A percentile compares a stretch with the other conserved stretches of the same genome.
phyloP scores from a whole-genome alignment of 53 echinoderm and acorn worm species.

The Echinometra lucunter region DNA sequence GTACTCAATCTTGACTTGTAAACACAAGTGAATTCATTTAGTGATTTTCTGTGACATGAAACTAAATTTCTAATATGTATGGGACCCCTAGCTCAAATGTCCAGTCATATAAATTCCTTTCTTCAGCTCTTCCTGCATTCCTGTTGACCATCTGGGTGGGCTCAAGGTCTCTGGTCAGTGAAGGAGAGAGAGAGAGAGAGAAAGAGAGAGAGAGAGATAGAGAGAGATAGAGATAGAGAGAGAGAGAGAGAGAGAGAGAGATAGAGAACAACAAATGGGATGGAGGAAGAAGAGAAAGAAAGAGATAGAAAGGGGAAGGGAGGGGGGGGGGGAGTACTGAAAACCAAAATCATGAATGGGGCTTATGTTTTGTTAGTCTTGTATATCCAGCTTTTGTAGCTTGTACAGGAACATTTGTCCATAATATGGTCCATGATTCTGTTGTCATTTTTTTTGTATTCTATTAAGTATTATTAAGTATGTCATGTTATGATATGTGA shows the following conservation, averaged over 20 bases:
- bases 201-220: slow-evolving; percentile 9
- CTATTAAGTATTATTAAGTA: too few species aligned
- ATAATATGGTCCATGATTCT: too few species aligned
- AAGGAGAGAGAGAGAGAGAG: neutral
- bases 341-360: slow-evolving; percentile 34
- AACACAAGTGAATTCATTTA: neutral
- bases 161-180: slow-evolving; percentile 61
- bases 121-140: slow-evolving; percentile 60
- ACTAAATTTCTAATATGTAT: slow-evolving; percentile 19
- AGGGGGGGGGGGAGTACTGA: neutral
- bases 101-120: slow-evolving; percentile 54
- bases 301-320: neutral
- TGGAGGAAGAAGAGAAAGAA: too few species aligned
- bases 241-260: slow-evolving; percentile 16
- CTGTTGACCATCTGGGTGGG: slow-evolving; percentile 68
- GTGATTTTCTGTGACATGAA: slow-evolving; percentile 39
- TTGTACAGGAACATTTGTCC: neutral
- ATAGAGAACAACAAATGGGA: too few species aligned
- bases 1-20: neutral
- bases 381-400: neutral
- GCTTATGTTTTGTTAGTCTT: slow-evolving; percentile 26
- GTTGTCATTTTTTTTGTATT: neutral
- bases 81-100: slow-evolving; percentile 13
- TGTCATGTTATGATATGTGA: too few species aligned
- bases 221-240: slow-evolving; percentile 24